Conservation (phyloP, 1,140 invertebrate species). For the Campoletis sonorensis region DNA sequence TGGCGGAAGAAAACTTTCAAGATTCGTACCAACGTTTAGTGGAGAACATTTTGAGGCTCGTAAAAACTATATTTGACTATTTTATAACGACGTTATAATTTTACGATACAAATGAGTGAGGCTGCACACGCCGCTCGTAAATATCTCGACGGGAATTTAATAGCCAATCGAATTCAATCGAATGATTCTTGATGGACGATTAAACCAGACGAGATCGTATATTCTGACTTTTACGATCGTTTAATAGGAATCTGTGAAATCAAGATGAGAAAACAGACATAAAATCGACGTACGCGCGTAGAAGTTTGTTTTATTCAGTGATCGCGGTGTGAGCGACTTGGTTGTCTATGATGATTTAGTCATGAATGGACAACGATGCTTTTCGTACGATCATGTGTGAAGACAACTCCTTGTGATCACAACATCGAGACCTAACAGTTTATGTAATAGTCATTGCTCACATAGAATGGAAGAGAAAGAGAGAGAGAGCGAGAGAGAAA, state of each 20-base stretch:
- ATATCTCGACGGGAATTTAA: conserved; percentile 13
- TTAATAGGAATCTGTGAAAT: conserved; percentile 45
- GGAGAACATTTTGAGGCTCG: background rate
- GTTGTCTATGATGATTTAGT: background rate
- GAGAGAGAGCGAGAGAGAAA: conserved; percentile 41
- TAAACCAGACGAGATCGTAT: conserved; percentile 37
- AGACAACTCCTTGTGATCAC: conserved; percentile 31
- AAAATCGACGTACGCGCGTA: conserved; percentile 32
- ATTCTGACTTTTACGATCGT: conserved; percentile 38
- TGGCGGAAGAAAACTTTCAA: background rate
- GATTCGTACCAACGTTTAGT: background rate
- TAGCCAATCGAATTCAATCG: background rate
- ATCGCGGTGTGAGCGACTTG: background rate
- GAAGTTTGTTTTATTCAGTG: conserved; percentile 33
- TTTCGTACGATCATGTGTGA: background rate
- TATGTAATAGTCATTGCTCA: conserved; percentile 39
- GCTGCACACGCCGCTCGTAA: background rate
- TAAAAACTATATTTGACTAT: conserved; percentile 1
- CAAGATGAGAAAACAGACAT: conserved; percentile 39
- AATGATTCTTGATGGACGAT: conserved; percentile 52
- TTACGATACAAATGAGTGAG: conserved; percentile 3
- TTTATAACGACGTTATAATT: background rate
- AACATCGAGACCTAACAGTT: background rate
- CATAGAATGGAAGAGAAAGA: background rate
- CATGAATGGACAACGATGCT: background rate